Conservation (phyloP, 2,113 vertebrate species). For the Amazona vittata region DNA sequence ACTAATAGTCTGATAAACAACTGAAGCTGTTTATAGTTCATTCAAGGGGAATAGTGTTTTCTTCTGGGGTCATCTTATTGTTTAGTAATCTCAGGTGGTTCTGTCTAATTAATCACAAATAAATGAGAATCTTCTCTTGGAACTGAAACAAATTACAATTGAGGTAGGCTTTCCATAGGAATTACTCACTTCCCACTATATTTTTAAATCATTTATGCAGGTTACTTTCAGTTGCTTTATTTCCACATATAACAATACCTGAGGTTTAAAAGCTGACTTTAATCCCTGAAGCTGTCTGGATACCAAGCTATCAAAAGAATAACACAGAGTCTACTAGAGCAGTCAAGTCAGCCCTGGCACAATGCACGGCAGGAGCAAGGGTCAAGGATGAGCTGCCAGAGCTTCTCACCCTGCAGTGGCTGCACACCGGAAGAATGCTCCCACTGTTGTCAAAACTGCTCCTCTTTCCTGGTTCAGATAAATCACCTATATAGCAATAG, state of each 20-base stretch:
- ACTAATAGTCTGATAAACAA: background rate
- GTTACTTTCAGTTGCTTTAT: background rate
- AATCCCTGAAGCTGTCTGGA: background rate
- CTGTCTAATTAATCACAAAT: background rate
- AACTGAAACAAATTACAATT: background rate
- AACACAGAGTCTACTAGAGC: background rate
- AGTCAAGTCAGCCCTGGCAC: background rate
- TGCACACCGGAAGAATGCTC: background rate
- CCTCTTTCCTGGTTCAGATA: background rate
- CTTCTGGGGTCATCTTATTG: background rate
- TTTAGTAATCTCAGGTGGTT: background rate
- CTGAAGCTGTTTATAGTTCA: background rate
- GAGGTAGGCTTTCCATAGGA: background rate
- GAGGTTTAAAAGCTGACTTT: constrained; percentile 9
- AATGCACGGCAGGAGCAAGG: background rate
- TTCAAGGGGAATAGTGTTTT: background rate
- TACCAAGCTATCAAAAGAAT: background rate
- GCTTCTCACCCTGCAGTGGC: background rate
- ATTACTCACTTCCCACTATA: background rate
- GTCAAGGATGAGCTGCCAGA: constrained; percentile 1
- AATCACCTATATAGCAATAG: background rate
- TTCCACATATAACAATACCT: background rate
- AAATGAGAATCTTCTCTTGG: background rate
- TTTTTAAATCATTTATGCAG: constrained; percentile 3
- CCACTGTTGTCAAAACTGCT: background rate